Conservation (phyloP, 2,888 invertebrate species). For the Agriopis leucophaearia region DNA sequence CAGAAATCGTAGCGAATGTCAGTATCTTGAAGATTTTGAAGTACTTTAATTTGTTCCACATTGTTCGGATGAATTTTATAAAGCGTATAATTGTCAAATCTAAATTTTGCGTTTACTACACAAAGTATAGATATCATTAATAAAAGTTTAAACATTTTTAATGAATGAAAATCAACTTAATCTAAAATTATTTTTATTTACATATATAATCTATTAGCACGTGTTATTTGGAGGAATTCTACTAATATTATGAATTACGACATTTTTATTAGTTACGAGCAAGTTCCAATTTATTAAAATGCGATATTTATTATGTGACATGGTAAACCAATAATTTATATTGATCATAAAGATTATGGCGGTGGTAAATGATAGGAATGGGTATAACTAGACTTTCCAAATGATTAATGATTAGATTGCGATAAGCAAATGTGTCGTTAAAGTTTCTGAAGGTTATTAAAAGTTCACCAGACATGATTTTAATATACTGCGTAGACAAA, state of each 20-base stretch:
- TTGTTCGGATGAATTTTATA: constrained; percentile 81
- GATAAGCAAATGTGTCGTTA: constrained; percentile 9
- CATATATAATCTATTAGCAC: not conserved
- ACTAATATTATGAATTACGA: constrained; percentile 10
- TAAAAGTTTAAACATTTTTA: constrained; percentile 44
- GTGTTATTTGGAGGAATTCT: not conserved
- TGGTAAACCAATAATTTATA: constrained; percentile 33
- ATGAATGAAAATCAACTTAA: not conserved
- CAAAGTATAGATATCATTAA: constrained; percentile 37
- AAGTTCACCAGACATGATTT: constrained; percentile 8
- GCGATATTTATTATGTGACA: constrained; percentile 16
- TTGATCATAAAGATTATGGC: constrained; percentile 25
- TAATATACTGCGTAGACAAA: constrained; percentile 7
- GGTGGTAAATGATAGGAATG: constrained; percentile 24
- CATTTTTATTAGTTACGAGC: not conserved
- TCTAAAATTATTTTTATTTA: not conserved
- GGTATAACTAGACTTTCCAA: constrained; percentile 15
- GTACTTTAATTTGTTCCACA: constrained; percentile 70
- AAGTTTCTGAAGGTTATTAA: constrained; percentile 6
- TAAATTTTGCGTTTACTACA: constrained; percentile 54
- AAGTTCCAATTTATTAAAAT: constrained; percentile 12
- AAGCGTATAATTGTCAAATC: constrained; percentile 70
- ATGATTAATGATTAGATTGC: constrained; percentile 22
- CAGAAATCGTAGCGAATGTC: constrained; percentile 71
- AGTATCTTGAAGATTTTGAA: constrained; percentile 72